Evolutionary conservation across 2,113 vertebrate species (phyloP).

Genomic region (Rhinolophus sinicus): DNA sequence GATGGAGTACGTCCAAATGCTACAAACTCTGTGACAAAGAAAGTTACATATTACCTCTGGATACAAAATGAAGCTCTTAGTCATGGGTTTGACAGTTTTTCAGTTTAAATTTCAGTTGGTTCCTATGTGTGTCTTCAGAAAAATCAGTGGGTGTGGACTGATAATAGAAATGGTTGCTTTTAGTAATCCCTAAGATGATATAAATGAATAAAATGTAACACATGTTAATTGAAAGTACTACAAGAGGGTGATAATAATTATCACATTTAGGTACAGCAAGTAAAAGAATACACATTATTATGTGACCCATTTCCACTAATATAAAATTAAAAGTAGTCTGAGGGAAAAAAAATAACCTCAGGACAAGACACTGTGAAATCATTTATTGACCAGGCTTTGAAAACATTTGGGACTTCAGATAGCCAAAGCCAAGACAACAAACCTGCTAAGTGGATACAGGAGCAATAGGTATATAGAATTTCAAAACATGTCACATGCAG

Average conservation of each 20-base stretch:
- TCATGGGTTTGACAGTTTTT: not conserved
- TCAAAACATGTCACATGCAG: not conserved
- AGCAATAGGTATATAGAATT: not conserved
- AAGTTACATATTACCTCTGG: not conserved
- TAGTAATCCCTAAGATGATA: conserved; percentile 34
- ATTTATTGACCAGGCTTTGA: not conserved
- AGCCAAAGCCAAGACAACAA: not conserved
- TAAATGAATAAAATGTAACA: conserved; percentile 40
- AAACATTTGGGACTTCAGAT: not conserved
- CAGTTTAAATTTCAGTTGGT: not conserved
- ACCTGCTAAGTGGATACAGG: not conserved
- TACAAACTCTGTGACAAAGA: not conserved
- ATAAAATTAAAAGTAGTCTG: conserved; percentile 19
- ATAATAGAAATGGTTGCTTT: conserved; percentile 16
- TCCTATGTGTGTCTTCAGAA: not conserved
- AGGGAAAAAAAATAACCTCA: conserved; percentile 3
- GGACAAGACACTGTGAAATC: conserved; percentile 2
- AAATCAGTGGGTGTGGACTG: not conserved
- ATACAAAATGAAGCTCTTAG: not conserved
- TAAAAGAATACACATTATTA: conserved; percentile 49
- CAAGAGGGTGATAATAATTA: conserved; percentile 47
- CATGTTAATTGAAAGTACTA: conserved; percentile 44
- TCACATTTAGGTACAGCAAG: conserved; percentile 33
- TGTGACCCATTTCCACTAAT: conserved; percentile 40
- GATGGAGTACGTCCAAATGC: conserved; percentile 8